A percentile compares a stretch with the other conserved stretches of the same genome.
These are phyloP conservation scores for Serripes groenlandicus DNA, from an alignment of 2,888 invertebrate genomes.

Conservation along the genomic window DNA sequence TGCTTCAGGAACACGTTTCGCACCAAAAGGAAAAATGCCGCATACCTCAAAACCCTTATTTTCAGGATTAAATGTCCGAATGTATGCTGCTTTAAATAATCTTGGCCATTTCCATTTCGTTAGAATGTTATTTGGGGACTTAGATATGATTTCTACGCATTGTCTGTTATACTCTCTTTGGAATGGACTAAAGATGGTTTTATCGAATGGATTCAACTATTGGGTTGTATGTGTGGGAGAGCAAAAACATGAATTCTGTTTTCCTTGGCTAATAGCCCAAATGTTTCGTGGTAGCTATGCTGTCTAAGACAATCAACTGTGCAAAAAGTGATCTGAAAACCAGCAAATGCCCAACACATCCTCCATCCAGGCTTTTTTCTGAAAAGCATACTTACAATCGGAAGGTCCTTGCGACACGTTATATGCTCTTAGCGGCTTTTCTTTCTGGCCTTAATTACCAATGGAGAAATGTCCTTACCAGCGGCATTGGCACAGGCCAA, in stretches of 20 bases:
- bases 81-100: slow-evolving; percentile 11
- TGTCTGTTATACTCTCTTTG: slow-evolving; percentile 18
- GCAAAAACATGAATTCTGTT: slow-evolving; percentile 8
- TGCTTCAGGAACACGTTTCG: background rate
- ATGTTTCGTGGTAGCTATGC: slow-evolving; percentile 19
- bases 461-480: slow-evolving; percentile 52
- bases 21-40: slow-evolving; percentile 20
- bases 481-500: slow-evolving; percentile 63
- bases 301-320: background rate
- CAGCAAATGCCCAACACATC: slow-evolving; percentile 30
- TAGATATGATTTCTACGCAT: slow-evolving; percentile 26
- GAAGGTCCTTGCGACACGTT: slow-evolving; percentile 11
- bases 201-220: slow-evolving; percentile 30
- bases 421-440: slow-evolving; percentile 21
- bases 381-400: slow-evolving; percentile 25
- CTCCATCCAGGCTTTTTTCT: slow-evolving; percentile 43
- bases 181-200: slow-evolving; percentile 43
- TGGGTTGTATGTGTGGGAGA: slow-evolving; percentile 48
- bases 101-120: slow-evolving; percentile 38
- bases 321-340: slow-evolving; percentile 34
- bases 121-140: slow-evolving; percentile 21
- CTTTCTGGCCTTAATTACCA: slow-evolving; percentile 56
- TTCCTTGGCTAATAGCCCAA: slow-evolving; percentile 12
- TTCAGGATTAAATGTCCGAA: background rate
- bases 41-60: slow-evolving; percentile 42